Conservation (phyloP, 2,888 invertebrate genomes). For the Clusia tigrina region DNA sequence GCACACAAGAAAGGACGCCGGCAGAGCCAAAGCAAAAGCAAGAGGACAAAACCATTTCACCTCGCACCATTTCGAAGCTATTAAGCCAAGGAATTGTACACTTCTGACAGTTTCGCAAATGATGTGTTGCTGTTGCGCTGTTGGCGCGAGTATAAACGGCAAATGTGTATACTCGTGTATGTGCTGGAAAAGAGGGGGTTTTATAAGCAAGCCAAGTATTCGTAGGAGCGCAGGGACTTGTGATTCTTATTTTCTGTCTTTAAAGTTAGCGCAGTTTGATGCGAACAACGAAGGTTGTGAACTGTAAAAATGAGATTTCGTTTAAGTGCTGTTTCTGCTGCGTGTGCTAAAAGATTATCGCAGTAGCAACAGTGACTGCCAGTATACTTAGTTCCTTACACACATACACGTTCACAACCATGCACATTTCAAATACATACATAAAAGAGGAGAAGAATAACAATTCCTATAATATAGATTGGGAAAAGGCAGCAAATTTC, state of each 20-base stretch:
- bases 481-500: too few species aligned
- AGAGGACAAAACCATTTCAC: conserved; percentile 19
- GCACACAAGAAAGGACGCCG: neutral
- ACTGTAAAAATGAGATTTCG: neutral
- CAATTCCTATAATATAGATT: too few species aligned
- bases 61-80: conserved; percentile 26
- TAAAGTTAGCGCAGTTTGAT: neutral
- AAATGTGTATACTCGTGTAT: neutral
- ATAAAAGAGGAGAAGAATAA: too few species aligned
- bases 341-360: neutral
- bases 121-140: conserved; percentile 13
- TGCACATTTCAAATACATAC: too few species aligned
- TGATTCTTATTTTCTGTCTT: neutral
- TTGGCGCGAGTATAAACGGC: neutral
- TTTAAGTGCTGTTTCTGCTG: neutral
- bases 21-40: neutral
- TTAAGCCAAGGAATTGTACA: conserved; percentile 29
- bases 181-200: too few species aligned
- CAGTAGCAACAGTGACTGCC: conserved; percentile 5
- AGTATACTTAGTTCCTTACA: neutral
- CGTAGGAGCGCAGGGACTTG: neutral
- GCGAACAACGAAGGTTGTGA: conserved; percentile 6
- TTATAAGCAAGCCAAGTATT: neutral
- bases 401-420: neutral
- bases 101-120: conserved; percentile 28